Conservation (phyloP, 2,113 vertebrate species). For the Uria aalge region DNA sequence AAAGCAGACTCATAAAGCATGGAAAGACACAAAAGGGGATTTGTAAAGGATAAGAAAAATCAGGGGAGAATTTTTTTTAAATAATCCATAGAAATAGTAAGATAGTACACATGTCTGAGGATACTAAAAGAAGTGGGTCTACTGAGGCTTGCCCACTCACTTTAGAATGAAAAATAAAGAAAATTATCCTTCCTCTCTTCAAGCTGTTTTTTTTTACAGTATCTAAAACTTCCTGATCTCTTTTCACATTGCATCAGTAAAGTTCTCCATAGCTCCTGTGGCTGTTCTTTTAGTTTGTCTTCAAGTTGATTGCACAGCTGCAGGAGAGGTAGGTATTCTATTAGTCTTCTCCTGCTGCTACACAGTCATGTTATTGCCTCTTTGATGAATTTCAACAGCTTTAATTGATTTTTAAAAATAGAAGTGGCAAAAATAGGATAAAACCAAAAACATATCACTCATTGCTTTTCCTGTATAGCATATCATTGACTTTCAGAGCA, state of each 20-base stretch:
- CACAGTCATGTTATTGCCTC: background rate
- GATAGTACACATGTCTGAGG: background rate
- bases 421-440: background rate
- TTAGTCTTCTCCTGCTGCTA: background rate
- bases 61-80: background rate
- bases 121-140: background rate
- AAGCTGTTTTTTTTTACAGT: background rate
- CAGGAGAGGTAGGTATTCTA: background rate
- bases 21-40: background rate
- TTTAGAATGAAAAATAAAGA: background rate
- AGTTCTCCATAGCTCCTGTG: background rate
- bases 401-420: constrained; percentile 45
- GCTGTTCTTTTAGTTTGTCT: background rate
- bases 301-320: background rate
- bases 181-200: background rate
- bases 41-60: background rate
- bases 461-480: background rate
- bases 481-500: background rate
- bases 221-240: background rate
- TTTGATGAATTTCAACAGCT: constrained; percentile 11
- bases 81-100: background rate
- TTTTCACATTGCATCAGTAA: background rate
- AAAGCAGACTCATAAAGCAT: background rate
- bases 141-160: background rate
- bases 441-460: background rate